A percentile compares a stretch with the other conserved stretches of the same genome.
These are phyloP conservation scores for silkworm (Bombyx mori) DNA, from an alignment of 1,140 invertebrate genomes.

Conservation along the genomic window ASM3026992v2 NC_085110.1:8324001-8324500, in stretches of 20 bases:
- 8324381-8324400: conserved; percentile 19
- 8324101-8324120: no score
- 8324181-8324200: no score
- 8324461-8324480: conserved; percentile 33
- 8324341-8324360: conserved; percentile 64
- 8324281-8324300: conserved; percentile 38
- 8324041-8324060: no score
- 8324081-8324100: no score
- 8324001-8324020: no score
- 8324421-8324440: conserved; percentile 35
- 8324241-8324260: conserved; percentile 18
- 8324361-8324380: conserved; percentile 50
- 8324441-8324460: conserved; percentile 54
- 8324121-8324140: no score
- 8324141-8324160: no score
- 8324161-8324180: no score
- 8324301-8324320: conserved; percentile 38
- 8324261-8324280: conserved; percentile 54
- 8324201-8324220: no score
- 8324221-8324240: no score
- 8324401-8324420: conserved; percentile 11
- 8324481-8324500: conserved; percentile 18
- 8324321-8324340: conserved; percentile 58
- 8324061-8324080: no score
- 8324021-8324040: no score